Evolutionary conservation across 2,888 invertebrate species (phyloP).

Genomic region (Hymenopus coronatus): DNA sequence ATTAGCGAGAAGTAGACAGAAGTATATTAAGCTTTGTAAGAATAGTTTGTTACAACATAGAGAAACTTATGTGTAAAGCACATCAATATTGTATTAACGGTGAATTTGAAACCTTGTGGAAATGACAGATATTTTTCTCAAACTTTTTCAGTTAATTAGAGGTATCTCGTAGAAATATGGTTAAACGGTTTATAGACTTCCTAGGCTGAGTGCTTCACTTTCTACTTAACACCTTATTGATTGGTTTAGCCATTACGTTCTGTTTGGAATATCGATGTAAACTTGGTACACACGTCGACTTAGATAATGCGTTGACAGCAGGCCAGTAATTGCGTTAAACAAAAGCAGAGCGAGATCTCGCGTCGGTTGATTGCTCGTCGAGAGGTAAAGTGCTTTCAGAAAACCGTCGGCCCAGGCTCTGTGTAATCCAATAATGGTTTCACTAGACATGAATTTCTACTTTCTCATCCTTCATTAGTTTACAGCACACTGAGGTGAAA

Average conservation of each 20-base stretch:
- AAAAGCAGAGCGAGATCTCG: neutral
- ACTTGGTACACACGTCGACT: neutral
- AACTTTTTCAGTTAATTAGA: too few relatives aligned
- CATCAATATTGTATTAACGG: too few relatives aligned
- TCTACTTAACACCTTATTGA: neutral
- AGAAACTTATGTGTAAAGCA: too few relatives aligned
- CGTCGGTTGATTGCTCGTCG: neutral
- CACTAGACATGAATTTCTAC: neutral
- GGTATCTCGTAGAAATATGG: too few relatives aligned
- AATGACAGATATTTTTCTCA: too few relatives aligned
- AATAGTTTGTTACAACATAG: too few relatives aligned
- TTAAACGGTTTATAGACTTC: too few relatives aligned
- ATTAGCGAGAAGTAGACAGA: too few relatives aligned
- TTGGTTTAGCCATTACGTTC: neutral
- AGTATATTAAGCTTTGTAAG: too few relatives aligned
- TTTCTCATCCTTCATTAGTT: neutral
- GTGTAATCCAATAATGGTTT: neutral
- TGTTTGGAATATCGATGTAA: neutral
- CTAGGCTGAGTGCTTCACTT: neutral
- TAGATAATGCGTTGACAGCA: neutral
- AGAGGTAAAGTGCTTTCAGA: neutral
- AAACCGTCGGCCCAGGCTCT: neutral
- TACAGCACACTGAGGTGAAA: neutral
- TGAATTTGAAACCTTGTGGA: too few relatives aligned
- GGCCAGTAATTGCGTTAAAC: neutral